A percentile compares a stretch with the other conserved stretches of the same genome.
phyloP scores from a whole-genome alignment of 2,797 vertebrate species.

The Crypturellus tataupa region DNA sequence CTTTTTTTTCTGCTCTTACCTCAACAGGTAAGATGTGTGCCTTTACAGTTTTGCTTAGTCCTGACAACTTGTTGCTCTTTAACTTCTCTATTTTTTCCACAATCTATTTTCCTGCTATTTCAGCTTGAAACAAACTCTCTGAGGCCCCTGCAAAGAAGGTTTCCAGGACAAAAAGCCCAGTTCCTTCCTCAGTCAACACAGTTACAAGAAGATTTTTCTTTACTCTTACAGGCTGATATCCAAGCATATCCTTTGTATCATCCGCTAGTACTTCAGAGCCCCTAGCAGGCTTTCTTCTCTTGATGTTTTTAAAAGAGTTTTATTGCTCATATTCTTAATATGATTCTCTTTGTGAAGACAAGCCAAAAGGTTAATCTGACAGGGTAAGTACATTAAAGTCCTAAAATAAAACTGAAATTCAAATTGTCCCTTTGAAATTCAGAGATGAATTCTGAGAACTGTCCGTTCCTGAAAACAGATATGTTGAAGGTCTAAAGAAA shows the following conservation, averaged over 20 bases:
- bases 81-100: background rate
- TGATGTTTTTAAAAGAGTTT: background rate
- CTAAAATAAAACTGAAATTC: background rate
- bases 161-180: background rate
- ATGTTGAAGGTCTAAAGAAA: background rate
- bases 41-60: background rate
- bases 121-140: background rate
- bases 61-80: background rate
- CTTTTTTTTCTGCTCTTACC: background rate
- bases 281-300: background rate
- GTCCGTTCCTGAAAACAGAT: background rate
- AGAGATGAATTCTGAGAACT: background rate
- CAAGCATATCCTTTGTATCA: background rate
- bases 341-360: background rate
- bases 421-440: background rate
- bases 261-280: background rate
- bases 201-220: background rate
- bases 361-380: background rate
- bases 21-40: background rate
- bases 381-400: background rate
- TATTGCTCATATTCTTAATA: background rate
- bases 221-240: rapidly evolving
- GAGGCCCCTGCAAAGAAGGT: background rate
- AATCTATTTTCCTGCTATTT: background rate
- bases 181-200: background rate